phyloP scores from a whole-genome alignment of 2,797 vertebrate species.

The Falco naumanni region DNA sequence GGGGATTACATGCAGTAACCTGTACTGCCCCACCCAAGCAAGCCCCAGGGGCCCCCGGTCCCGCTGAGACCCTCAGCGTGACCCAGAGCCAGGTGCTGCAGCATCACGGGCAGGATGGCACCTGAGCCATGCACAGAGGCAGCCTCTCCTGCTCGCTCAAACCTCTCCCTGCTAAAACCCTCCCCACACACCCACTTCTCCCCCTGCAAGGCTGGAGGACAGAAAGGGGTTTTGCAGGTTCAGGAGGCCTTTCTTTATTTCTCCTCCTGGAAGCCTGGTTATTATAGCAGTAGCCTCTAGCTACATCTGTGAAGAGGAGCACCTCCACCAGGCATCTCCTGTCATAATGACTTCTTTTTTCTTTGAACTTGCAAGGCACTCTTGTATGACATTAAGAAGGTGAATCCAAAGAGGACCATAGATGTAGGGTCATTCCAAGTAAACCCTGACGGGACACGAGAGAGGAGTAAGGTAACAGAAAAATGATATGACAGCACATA shows the following conservation, averaged over 20 bases:
- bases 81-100: not conserved
- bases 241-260: conserved; percentile 10
- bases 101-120: accelerated
- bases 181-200: not conserved
- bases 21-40: not conserved
- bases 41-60: not conserved
- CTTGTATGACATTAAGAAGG: conserved; percentile 85
- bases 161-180: not conserved
- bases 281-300: conserved; percentile 59
- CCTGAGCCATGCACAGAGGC: not conserved
- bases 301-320: conserved; percentile 41
- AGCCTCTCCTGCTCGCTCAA: not conserved
- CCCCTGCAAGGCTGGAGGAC: not conserved
- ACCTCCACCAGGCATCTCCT: conserved; percentile 35
- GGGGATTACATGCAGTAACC: not conserved
- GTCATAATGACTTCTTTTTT: conserved; percentile 37
- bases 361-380: conserved; percentile 79
- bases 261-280: conserved; percentile 26
- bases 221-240: not conserved
- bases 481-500: conserved; percentile 82
- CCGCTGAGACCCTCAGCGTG: accelerated
- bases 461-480: conserved; percentile 88
- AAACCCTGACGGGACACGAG: conserved; percentile 86
- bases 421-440: conserved; percentile 89
- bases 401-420: conserved; percentile 88